phyloP scores from a whole-genome alignment of 2,113 vertebrate species.

The Arizona elegans region DNA sequence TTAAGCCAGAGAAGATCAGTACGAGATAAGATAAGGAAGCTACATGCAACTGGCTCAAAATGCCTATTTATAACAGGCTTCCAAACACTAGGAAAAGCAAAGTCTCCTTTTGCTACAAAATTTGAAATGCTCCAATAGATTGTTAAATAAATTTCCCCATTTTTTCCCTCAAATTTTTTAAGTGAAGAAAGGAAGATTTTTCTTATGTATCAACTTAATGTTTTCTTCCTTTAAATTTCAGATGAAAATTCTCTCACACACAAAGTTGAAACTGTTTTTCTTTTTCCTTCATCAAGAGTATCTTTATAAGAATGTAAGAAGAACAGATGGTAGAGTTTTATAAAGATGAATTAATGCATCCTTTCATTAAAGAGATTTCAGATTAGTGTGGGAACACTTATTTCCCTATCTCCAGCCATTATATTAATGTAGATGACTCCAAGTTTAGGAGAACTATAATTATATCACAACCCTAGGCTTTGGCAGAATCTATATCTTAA shows the following conservation, averaged over 20 bases:
- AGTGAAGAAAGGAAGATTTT: not conserved
- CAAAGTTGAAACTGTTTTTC: not conserved
- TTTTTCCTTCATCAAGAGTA: not conserved
- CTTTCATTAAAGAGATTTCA: not conserved
- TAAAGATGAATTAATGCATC: not conserved
- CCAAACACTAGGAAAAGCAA: not conserved
- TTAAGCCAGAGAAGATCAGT: not conserved
- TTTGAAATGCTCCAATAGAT: not conserved
- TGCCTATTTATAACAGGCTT: not conserved
- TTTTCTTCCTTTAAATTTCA: not conserved
- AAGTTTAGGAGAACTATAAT: not conserved
- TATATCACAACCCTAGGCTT: not conserved
- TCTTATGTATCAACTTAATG: not conserved
- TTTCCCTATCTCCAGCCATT: not conserved
- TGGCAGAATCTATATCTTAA: not conserved
- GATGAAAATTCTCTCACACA: not conserved
- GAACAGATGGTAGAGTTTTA: not conserved
- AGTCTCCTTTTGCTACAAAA: not conserved
- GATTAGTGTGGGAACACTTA: not conserved
- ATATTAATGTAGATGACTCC: not conserved
- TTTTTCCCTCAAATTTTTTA: not conserved
- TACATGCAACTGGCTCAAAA: not conserved
- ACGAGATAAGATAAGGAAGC: not conserved
- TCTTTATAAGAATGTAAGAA: not conserved
- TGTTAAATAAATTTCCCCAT: not conserved